phyloP scores from a whole-genome alignment of 2,113 vertebrate species.

The Bubalus kerabau region DNA sequence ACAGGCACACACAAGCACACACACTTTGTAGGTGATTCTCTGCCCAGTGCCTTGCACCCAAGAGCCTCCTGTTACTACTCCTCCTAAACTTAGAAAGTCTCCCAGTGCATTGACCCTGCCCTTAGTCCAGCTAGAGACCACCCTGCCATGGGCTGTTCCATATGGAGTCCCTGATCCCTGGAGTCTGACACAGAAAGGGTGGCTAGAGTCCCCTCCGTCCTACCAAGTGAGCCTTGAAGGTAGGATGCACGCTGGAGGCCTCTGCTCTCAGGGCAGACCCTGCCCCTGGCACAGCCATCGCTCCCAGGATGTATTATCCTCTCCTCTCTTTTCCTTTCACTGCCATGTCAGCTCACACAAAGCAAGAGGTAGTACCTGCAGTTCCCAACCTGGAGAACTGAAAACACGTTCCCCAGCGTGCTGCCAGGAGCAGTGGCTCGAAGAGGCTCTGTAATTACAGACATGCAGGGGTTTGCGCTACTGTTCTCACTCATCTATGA shows the following conservation, averaged over 20 bases:
- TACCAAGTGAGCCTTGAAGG: neutral
- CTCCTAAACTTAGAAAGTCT: neutral
- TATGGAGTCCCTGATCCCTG: neutral
- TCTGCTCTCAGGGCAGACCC: neutral
- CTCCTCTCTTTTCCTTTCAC: neutral
- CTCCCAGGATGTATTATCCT: neutral
- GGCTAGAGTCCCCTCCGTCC: neutral
- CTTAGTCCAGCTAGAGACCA: neutral
- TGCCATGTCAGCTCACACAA: conserved; percentile 20
- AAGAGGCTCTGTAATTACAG: conserved; percentile 24
- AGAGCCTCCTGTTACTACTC: neutral
- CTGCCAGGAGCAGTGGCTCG: neutral
- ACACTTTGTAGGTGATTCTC: neutral
- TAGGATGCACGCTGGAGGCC: neutral
- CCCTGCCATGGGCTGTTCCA: neutral
- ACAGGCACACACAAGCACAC: neutral
- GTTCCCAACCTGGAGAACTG: conserved; percentile 7
- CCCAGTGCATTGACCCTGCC: neutral
- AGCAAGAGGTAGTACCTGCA: neutral
- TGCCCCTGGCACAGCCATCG: neutral
- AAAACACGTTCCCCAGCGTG: neutral
- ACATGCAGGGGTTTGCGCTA: neutral
- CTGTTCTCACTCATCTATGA: neutral
- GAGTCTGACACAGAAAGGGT: neutral
- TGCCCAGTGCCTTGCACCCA: neutral